Percentiles rank a stretch among this genome's conserved stretches.
Conservation (phyloP, 2,113 vertebrate species). For the Cichladusa arquata region DNA sequence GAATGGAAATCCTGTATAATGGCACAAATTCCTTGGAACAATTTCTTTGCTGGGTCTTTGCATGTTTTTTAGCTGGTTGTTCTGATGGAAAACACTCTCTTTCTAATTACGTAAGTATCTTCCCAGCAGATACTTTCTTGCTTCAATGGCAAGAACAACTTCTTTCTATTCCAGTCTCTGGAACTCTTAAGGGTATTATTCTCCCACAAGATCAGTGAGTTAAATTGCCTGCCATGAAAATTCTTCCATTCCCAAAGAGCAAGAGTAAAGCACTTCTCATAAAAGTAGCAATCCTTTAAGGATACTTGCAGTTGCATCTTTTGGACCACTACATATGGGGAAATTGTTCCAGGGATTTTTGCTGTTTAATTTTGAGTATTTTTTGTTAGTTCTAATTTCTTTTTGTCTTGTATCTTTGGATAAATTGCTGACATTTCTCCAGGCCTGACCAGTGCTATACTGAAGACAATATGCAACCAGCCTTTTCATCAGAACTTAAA, state of each 20-base stretch:
- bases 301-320: not conserved
- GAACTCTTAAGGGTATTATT: not conserved
- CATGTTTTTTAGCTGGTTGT: not conserved
- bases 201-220: not conserved
- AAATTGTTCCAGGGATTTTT: not conserved
- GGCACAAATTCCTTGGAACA: not conserved
- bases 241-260: not conserved
- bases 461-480: not conserved
- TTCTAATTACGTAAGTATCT: not conserved
- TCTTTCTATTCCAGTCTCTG: not conserved
- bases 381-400: not conserved
- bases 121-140: not conserved
- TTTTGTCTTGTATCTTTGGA: not conserved
- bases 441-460: not conserved
- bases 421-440: not conserved
- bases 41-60: not conserved
- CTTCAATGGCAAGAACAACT: not conserved
- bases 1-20: not conserved
- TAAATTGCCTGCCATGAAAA: not conserved
- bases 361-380: not conserved
- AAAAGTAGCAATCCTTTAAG: not conserved
- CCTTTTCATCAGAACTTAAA: not conserved
- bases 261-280: not conserved
- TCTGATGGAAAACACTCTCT: not conserved
- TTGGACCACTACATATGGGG: not conserved